Evolutionary conservation across 2,888 invertebrate species (phyloP), one percentile per base, ranked within the genome.

Genomic region (Chalcosyrphus nemorum): DNA sequence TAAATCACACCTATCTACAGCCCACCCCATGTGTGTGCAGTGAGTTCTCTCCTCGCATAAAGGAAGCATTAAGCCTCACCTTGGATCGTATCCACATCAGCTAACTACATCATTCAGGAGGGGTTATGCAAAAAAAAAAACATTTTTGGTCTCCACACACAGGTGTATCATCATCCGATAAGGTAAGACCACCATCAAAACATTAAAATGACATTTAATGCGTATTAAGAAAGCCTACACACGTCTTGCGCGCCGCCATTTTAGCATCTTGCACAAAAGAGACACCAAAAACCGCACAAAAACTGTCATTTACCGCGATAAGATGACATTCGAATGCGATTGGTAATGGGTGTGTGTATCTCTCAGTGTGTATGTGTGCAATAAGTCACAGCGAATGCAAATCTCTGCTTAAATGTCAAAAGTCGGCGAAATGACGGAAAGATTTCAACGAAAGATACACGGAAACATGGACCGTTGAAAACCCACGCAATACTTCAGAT

Each of bases 191-290:
- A 80, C 84, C 84, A 52, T 68, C 78, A 43, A 74, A 84, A 80
- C 74, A 80, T 75, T 84, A 74, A 84, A 78, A 80, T 84, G 80
- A 84, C 84, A 84, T 84, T 80, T 84, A 84, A 80, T 84, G 84
- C 84, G 84, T 84, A 84, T 84, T 84, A 84, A 84, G 70, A 68
- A 75, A 80, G 70, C 84, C 80, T 80, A 84, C 84, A 72, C 72
- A 61, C 24, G 41, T 76, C 63, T 41, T 29, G 47, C 68, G 50
- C 47, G 17, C 47, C 54, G 56, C 17, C 29, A 11, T n/a, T 7
- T 27, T 11, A 27, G 32, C 56, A 24, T 38, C 13, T 38, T 13
- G 38, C 4, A 38, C 38, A 38, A 17, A 45, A 29, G 29, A 17
- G 13, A 47, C 56, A 70, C 43, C 24, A 35, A 52, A 45, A 38